Evolutionary conservation across 2,888 invertebrate genomes (phyloP), one percentile per base, ranked within the genome.

Genomic region (Eledona agricola): DNA sequence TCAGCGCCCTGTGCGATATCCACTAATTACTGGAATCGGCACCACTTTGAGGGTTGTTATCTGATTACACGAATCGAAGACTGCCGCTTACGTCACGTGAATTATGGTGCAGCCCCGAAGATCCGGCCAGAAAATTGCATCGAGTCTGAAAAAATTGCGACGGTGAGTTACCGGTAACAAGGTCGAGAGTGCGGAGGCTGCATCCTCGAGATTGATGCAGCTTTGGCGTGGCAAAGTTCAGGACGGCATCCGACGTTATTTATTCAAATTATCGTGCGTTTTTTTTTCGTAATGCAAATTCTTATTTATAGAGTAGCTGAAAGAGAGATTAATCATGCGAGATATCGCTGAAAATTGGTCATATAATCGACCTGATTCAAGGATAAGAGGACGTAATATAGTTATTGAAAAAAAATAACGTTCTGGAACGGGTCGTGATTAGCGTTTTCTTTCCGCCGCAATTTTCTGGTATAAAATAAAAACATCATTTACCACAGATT

Each of bases 1-100:
- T 58, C 59, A 65, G 59, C 56, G 58, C 59, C 53, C 57, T 54
- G 57, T 61, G 62, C 66, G 67, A 68, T 69, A 70, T 70, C 68
- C 65, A 57, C 65, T 68, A 68, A 68, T 68, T 52, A 57, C 58
- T 65, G 65, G 58, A 66, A 67, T 67, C 66, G 65, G 66, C 66
- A 63, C 57, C 64, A 66, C 65, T 68, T 68, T 67, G 68, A 66
- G 66, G 65, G 66, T 59, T 51, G 52, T 37, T 61, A 63, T 66
- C 63, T 63, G 62, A 64, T 63, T 54, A 47, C 26, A 35, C 25
- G 25, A 46, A 46, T 40, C 47, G 20, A 40, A 42, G 50, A 32
- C 26, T 43, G 31, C 20, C 23, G 19, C 3, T 3, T 13, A 12
- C 13, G 12, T 28, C 13, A 28, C 17, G 17, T 9, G 6, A n/a